Base-by-base conservation (phyloP, 2,113 vertebrate species). In the Saguinus midas region DNA sequence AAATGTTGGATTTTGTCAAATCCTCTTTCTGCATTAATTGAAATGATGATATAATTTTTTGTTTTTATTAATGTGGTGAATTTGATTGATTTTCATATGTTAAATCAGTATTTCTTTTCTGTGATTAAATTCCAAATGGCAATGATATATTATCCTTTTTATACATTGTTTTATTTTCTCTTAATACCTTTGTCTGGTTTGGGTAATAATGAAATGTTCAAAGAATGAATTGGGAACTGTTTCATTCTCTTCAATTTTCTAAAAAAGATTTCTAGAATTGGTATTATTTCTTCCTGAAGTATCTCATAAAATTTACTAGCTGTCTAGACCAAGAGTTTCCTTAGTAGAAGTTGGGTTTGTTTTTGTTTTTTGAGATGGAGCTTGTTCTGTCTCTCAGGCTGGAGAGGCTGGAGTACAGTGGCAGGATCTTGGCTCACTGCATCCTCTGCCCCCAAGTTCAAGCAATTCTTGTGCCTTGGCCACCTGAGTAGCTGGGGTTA, bases 21-120 rank as follows among this genome's bases (percentile, higher is more conserved):
- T 21, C 43, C 13, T 88, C 43, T 52, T 61, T 87, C 40, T 81
- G 25, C 6, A 50, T 87, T 40, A 76, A 13, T 43, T 70, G 35
- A 94, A 87, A 70, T 83, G 35, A 94, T 94, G 68, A 20, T 85
- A 43, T 86, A 27, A 8, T 64, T 91, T 94, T 91, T 58, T 37
- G 20, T 48, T 48, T 68, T 57, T 70, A 40, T 58, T 58, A 58
- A 68, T 84, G 32, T 61, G 35, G 40, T 70, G 27, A 70, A 70
- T 80, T 91, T 43, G 55, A 70, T 58, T 48, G 16, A 45, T 83
- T 96, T 94, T 64, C 58, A 75, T 25, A 78, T n/a, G 13, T 25
- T 43, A 12, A 76, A 85, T 45, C 23, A n/a, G 25, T 23, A 40
- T 85, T 90, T 11, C 35, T 87, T 95, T 64, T 66, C 29, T 55